Evolutionary conservation across 2,113 vertebrate species (phyloP), one percentile per base, ranked within the genome.

Genomic region (Pipa parva): DNA sequence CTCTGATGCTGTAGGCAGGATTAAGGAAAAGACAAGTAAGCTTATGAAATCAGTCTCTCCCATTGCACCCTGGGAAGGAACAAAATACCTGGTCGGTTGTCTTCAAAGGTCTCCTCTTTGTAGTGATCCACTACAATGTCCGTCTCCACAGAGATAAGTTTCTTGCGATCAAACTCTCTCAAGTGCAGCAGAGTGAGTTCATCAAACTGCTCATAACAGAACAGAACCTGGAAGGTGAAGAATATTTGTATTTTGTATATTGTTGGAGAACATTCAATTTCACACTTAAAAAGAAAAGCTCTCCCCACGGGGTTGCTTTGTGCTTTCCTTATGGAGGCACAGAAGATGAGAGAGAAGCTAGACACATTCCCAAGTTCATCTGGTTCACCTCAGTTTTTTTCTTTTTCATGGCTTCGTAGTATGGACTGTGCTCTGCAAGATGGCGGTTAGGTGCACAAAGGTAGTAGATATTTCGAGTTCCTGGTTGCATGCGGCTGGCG

Each of bases 71-170:
- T 39, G 20, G 17, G 8, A 48, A 13, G 7, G 33, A n/a, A 1
- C 13, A 28, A 59, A 0, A 2, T 59, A 99, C 97, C 95, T 76
- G 90, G 78, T 28, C 72, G 82, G 25, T 24, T 74, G 29, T 93
- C 91, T 69, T 96, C 91, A 64, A 91, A 92, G 73, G 91, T 94
- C 79, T 99, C 95, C 77, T 99, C 97, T 78, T 99, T 97, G 73
- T 94, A 97, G 83, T 98, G 95, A 74, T 99, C 95, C 0, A 99
- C 91, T 5, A 97, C 95, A 0, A 99, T 99, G 83, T 99, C 97
- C 0, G 96, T 99, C 78, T 99, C 97, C 55, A 92, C 95, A 0
- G 97, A 99, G 78, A 99, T 92, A 58, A 99, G 84, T 80, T 96
- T 92, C 84, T 98, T 99, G 81, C 88, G 93, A 77, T 97, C 93